Conservation (phyloP, 1,140 invertebrate genomes). For the Philaenus spumarius region DNA sequence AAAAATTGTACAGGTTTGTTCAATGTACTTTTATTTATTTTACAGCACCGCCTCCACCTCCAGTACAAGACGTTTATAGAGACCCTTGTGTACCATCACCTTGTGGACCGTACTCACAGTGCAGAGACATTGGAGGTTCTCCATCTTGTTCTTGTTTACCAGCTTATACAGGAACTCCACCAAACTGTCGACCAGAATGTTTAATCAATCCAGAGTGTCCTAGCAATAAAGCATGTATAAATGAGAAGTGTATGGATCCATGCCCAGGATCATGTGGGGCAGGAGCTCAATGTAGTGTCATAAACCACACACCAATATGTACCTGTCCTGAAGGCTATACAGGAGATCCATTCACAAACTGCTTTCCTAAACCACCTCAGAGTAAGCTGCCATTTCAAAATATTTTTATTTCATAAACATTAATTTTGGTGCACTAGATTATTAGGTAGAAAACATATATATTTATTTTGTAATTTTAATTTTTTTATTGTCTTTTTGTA, state of each 20-base stretch:
- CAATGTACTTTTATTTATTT: neutral
- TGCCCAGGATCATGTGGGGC: conserved; percentile 39
- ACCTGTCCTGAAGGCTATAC: conserved; percentile 40
- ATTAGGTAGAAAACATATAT: neutral
- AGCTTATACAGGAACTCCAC: conserved; percentile 39
- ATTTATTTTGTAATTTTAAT: neutral
- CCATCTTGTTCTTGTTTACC: conserved; percentile 40
- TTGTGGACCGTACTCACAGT: conserved; percentile 47
- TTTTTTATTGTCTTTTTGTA: no score
- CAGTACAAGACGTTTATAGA: conserved; percentile 19
- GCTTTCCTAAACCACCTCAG: conserved; percentile 33
- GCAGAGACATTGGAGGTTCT: conserved; percentile 38
- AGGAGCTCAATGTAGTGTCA: conserved; percentile 42
- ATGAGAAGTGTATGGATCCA: conserved; percentile 38
- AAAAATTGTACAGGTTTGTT: conserved; percentile 4
- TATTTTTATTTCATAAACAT: neutral
- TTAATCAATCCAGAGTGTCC: conserved; percentile 38
- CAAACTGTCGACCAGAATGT: conserved; percentile 44
- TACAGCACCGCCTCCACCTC: conserved; percentile 25
- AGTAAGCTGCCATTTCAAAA: conserved; percentile 36
- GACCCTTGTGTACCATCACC: conserved; percentile 47
- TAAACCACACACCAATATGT: conserved; percentile 45
- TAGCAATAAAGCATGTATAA: conserved; percentile 37
- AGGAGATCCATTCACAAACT: conserved; percentile 46
- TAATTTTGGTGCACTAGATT: neutral